Evolutionary conservation across 2,888 invertebrate species (phyloP).

Genomic region (Tetropium fuscum): DNA sequence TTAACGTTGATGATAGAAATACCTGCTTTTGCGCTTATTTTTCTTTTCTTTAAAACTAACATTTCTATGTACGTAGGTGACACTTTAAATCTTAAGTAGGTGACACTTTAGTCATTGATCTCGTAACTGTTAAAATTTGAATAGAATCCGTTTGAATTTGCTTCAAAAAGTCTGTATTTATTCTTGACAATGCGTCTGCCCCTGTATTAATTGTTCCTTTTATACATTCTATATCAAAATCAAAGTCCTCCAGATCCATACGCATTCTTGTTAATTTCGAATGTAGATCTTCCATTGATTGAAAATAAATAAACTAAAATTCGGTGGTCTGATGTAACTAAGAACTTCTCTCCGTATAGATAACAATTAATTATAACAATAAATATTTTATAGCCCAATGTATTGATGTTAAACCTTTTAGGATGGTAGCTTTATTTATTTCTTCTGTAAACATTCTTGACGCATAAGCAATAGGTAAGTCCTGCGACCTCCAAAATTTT

Average conservation of each 20-base stretch:
- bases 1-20: slow-evolving; percentile 9
- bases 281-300: slow-evolving; percentile 35
- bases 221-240: too few relatives aligned
- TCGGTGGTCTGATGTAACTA: slow-evolving; percentile 36
- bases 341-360: slow-evolving; percentile 27
- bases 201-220: too few relatives aligned
- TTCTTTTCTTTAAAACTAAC: slow-evolving; percentile 19
- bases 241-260: too few relatives aligned
- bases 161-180: too few relatives aligned
- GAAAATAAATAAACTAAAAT: slow-evolving; percentile 35
- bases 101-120: too few relatives aligned
- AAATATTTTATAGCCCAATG: slow-evolving; percentile 34
- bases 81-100: too few relatives aligned
- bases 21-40: slow-evolving; percentile 8
- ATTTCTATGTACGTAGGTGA: too few relatives aligned
- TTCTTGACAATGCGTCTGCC: too few relatives aligned
- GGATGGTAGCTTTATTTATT: slow-evolving; percentile 24
- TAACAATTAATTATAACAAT: too few relatives aligned
- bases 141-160: too few relatives aligned
- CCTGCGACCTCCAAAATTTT: slow-evolving; percentile 26
- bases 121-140: too few relatives aligned
- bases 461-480: slow-evolving; percentile 33
- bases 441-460: slow-evolving; percentile 29
- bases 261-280: slow-evolving; percentile 36
- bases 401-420: slow-evolving; percentile 29